phyloP scores from a whole-genome alignment of 2,113 vertebrate species.

The Ictalurus punctatus region DNA sequence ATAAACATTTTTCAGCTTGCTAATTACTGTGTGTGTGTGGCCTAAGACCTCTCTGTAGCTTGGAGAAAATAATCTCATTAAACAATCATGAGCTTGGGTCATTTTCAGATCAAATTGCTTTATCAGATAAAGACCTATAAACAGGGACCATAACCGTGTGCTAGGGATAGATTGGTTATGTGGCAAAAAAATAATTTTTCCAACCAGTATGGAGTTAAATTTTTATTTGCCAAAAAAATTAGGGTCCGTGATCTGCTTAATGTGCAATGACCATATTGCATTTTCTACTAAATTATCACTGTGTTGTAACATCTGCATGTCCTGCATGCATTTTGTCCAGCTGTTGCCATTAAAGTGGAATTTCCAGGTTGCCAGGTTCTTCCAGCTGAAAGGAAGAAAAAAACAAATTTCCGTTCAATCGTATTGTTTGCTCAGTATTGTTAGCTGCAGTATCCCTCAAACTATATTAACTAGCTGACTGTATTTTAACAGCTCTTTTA shows the following conservation, averaged over 20 bases:
- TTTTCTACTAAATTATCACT: not conserved
- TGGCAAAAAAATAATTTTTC: not conserved
- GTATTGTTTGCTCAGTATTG: not conserved
- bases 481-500: not conserved
- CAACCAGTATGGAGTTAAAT: not conserved
- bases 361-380: not conserved
- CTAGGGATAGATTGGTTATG: no score
- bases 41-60: not conserved
- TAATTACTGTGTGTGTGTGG: not conserved
- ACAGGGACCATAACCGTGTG: not conserved
- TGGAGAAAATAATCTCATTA: not conserved
- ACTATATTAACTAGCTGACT: not conserved
- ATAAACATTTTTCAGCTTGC: not conserved
- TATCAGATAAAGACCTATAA: not conserved
- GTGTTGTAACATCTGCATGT: not conserved
- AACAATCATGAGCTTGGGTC: not conserved
- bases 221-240: not conserved
- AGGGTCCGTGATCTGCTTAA: not conserved
- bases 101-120: not conserved
- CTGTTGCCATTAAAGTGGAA: not conserved
- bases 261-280: not conserved
- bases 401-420: no score
- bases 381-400: not conserved
- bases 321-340: not conserved
- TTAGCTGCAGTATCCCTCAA: not conserved